Conservation (phyloP, 1,140 invertebrate genomes). For the Campoletis sonorensis region DNA sequence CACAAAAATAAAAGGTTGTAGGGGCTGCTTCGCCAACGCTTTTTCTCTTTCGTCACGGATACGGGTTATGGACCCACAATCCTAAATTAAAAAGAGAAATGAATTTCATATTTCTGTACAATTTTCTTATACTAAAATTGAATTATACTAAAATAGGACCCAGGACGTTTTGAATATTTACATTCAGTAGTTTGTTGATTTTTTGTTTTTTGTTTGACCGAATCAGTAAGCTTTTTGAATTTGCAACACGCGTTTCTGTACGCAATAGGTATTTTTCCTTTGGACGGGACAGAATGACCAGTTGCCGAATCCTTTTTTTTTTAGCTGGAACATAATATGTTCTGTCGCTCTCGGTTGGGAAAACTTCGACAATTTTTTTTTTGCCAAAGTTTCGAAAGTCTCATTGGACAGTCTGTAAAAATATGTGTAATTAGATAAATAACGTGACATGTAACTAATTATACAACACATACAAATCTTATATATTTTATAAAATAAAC, state of each 20-base stretch:
- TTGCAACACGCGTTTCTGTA: constrained; percentile 26
- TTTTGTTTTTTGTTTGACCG: background rate
- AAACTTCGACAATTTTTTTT: constrained; percentile 28
- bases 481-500: background rate
- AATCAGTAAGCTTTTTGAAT: background rate
- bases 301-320: constrained; percentile 35
- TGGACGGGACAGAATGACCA: constrained; percentile 31
- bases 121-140: background rate
- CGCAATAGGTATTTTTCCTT: constrained; percentile 28
- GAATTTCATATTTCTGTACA: background rate
- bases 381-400: constrained; percentile 32
- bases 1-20: constrained; percentile 8
- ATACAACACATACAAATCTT: background rate
- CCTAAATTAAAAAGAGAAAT: background rate
- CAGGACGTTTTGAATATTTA: background rate
- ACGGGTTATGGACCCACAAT: background rate
- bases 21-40: constrained; percentile 31
- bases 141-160: background rate
- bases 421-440: background rate
- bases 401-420: constrained; percentile 7
- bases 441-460: background rate
- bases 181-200: background rate
- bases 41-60: constrained; percentile 18
- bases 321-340: constrained; percentile 39
- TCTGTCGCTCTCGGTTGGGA: constrained; percentile 21